These are phyloP conservation scores for Hirudinaria manillensis DNA, from an alignment of 2,888 invertebrate species.

Conservation along the genomic window DNA sequence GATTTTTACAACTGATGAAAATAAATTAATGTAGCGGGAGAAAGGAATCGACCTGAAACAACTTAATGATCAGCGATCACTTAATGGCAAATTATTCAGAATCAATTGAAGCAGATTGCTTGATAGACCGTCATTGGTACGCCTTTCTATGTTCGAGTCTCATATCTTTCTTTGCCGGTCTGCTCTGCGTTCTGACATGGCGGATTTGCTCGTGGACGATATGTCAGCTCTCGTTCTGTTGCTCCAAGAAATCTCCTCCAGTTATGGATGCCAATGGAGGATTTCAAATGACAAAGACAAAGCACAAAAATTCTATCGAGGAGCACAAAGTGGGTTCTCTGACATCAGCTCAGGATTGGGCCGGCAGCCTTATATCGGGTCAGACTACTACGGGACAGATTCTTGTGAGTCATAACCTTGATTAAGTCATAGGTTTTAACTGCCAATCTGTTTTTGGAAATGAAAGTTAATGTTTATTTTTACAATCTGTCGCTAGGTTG, in stretches of 20 bases:
- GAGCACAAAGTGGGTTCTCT: slow-evolving; percentile 92
- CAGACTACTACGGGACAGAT: slow-evolving; percentile 94
- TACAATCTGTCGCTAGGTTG: slow-evolving; percentile 71
- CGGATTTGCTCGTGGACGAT: slow-evolving; percentile 85
- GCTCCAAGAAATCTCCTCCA: slow-evolving; percentile 2
- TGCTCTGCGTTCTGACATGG: slow-evolving; percentile 88
- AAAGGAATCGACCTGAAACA: too few species aligned
- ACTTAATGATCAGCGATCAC: background rate
- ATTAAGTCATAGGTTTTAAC: background rate
- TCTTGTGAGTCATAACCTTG: slow-evolving; percentile 45
- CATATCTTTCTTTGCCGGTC: slow-evolving; percentile 87
- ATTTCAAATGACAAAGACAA: slow-evolving; percentile 25
- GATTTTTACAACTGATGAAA: too few species aligned
- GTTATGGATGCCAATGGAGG: slow-evolving; percentile 61
- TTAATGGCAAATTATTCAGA: background rate
- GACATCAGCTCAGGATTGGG: slow-evolving; percentile 99
- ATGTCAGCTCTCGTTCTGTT: slow-evolving; percentile 58
- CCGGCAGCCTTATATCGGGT: slow-evolving; percentile 98
- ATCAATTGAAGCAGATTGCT: slow-evolving; percentile 23
- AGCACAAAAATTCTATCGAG: slow-evolving; percentile 58
- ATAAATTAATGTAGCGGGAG: too few species aligned
- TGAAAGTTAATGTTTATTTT: background rate
- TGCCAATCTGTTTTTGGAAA: background rate
- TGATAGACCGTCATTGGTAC: slow-evolving; percentile 67
- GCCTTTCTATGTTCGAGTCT: slow-evolving; percentile 86